A percentile compares a stretch with the other conserved stretches of the same genome.
phyloP scores from a whole-genome alignment of 2,888 invertebrate genomes.

The Corythucha ciliata region DNA sequence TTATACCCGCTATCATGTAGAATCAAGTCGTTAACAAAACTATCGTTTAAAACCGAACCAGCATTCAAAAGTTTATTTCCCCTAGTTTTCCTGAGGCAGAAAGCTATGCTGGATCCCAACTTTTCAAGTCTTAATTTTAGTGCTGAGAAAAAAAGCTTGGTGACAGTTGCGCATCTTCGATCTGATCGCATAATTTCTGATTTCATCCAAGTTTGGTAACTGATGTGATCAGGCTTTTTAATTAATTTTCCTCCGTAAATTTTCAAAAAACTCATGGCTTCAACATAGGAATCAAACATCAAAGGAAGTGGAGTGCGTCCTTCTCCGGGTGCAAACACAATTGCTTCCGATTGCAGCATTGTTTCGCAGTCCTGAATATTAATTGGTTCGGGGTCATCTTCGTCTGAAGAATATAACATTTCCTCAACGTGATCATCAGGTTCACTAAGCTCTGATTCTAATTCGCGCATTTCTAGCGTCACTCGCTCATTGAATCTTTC shows the following conservation, averaged over 20 bases:
- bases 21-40: constrained; percentile 8
- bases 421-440: background rate
- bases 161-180: background rate
- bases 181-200: constrained; percentile 23
- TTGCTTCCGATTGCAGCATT: no score
- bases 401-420: background rate
- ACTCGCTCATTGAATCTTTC: background rate
- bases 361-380: no score
- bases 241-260: constrained; percentile 21
- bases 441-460: background rate
- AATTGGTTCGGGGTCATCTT: constrained; percentile 15
- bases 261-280: constrained; percentile 22
- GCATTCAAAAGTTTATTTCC: constrained; percentile 10
- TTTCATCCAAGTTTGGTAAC: no score
- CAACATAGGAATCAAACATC: constrained; percentile 11
- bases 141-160: constrained; percentile 5
- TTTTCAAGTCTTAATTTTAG: constrained; percentile 9
- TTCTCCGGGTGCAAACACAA: constrained; percentile 23
- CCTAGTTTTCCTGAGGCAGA: constrained; percentile 16
- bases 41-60: background rate
- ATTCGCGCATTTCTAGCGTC: background rate
- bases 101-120: background rate
- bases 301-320: constrained; percentile 18
- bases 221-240: no score
- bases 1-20: constrained; percentile 1